Percentiles rank a stretch among this genome's conserved stretches.
phyloP scores from a whole-genome alignment of 2,113 vertebrate species.

The Nycticorax nycticorax region DNA sequence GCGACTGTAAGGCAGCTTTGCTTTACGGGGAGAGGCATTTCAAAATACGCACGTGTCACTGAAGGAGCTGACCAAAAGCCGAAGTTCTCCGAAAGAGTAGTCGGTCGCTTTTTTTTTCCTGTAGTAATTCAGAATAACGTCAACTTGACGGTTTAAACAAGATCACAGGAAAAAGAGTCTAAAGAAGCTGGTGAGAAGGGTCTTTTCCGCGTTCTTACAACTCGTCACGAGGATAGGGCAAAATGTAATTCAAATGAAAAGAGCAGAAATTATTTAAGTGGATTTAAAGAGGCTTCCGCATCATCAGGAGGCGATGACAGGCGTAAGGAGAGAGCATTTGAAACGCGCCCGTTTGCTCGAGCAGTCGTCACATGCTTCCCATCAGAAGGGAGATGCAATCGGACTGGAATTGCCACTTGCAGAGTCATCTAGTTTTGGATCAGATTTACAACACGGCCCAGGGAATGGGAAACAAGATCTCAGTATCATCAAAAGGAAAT shows the following conservation, averaged over 20 bases:
- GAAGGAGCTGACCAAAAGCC: not conserved
- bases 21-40: not conserved
- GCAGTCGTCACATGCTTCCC: not conserved
- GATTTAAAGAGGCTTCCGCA: not conserved
- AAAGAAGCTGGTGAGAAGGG: not conserved
- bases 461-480: not conserved
- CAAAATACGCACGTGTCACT: not conserved
- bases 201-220: not conserved
- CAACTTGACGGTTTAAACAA: not conserved
- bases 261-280: not conserved
- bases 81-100: not conserved
- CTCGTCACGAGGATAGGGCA: fast-evolving
- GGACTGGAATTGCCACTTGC: not conserved
- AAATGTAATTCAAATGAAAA: not conserved
- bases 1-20: fast-evolving
- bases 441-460: not conserved
- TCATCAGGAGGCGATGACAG: not conserved
- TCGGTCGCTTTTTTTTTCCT: not conserved
- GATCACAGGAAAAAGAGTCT: not conserved
- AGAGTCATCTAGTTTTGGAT: not conserved
- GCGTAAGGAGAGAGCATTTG: not conserved
- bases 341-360: not conserved
- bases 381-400: not conserved
- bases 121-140: not conserved
- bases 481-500: not conserved